phyloP scores from a whole-genome alignment of 92 coral and sea anemone species.

The Desmophyllum pertusum region DNA sequence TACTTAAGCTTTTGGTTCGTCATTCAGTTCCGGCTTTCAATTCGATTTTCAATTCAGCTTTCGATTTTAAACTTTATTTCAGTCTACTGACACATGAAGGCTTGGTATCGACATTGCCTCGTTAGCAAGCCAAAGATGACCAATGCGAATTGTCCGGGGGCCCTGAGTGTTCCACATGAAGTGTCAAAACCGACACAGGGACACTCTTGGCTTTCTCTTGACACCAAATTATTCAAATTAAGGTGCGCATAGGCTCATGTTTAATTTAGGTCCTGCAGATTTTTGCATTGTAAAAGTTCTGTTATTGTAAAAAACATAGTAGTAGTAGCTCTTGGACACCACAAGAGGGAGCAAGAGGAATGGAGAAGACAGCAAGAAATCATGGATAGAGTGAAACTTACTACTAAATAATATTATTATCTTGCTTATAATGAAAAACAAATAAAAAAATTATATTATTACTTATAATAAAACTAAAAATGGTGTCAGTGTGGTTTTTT shows the following conservation, averaged over 20 bases:
- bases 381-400: neutral
- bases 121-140: neutral
- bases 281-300: neutral
- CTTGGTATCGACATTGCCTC: neutral
- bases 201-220: neutral
- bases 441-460: too few species aligned
- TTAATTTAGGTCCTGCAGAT: slow-evolving; percentile 17
- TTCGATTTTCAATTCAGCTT: neutral
- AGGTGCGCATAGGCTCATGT: neutral
- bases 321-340: neutral
- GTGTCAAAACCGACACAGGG: neutral
- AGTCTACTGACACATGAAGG: neutral
- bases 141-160: neutral
- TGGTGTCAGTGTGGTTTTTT: neutral
- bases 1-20: neutral
- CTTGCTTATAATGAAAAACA: neutral
- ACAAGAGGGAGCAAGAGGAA: neutral
- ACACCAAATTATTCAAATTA: neutral
- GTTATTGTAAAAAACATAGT: slow-evolving; percentile 1
- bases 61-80: neutral
- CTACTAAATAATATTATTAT: neutral
- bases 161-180: slow-evolving; percentile 6
- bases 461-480: too few species aligned
- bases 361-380: neutral
- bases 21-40: neutral